Percentiles rank a stretch among this genome's conserved stretches.
Evolutionary conservation across 2,888 invertebrate genomes (phyloP).

Genomic region (Drosophila subquinaria): DNA sequence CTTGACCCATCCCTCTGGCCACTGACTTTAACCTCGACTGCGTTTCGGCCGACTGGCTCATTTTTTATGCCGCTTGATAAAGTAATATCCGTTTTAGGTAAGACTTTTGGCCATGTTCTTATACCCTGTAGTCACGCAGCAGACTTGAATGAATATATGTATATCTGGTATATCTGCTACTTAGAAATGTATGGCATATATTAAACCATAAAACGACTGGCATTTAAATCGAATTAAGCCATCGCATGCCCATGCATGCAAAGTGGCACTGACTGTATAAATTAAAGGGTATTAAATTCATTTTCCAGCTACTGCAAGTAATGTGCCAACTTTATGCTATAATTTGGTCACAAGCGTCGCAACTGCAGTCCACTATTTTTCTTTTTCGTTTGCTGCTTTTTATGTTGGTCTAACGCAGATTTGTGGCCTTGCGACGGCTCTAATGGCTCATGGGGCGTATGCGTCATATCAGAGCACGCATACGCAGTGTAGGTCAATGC

Average conservation of each 20-base stretch:
- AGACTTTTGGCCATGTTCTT: slow-evolving; percentile 35
- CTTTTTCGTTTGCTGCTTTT: slow-evolving; percentile 1
- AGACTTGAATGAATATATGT: slow-evolving; percentile 3
- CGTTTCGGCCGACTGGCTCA: slow-evolving; percentile 65
- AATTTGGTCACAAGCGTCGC: slow-evolving; percentile 61
- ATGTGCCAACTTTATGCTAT: slow-evolving; percentile 76
- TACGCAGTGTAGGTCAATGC: slow-evolving; percentile 77
- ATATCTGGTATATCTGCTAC: slow-evolving; percentile 9
- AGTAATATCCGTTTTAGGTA: slow-evolving; percentile 81
- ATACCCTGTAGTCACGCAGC: slow-evolving; percentile 50
- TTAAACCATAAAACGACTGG: slow-evolving; percentile 34
- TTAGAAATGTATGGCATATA: slow-evolving; percentile 7
- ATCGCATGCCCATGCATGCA: slow-evolving; percentile 46
- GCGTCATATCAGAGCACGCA: slow-evolving; percentile 73
- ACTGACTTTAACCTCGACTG: slow-evolving; percentile 56
- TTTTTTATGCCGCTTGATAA: slow-evolving; percentile 82
- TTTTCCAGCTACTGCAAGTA: slow-evolving; percentile 58
- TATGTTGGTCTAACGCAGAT: slow-evolving; percentile 65
- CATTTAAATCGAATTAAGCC: slow-evolving; percentile 49
- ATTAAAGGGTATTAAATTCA: slow-evolving; percentile 63
- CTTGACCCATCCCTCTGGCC: neutral
- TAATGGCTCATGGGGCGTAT: slow-evolving; percentile 65
- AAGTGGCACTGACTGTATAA: slow-evolving; percentile 35
- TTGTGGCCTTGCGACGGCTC: slow-evolving; percentile 70
- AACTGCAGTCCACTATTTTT: slow-evolving; percentile 15